A percentile compares a stretch with the other conserved stretches of the same genome.
Conservation (phyloP, 2,113 vertebrate genomes). For the Halcyon malimbica region DNA sequence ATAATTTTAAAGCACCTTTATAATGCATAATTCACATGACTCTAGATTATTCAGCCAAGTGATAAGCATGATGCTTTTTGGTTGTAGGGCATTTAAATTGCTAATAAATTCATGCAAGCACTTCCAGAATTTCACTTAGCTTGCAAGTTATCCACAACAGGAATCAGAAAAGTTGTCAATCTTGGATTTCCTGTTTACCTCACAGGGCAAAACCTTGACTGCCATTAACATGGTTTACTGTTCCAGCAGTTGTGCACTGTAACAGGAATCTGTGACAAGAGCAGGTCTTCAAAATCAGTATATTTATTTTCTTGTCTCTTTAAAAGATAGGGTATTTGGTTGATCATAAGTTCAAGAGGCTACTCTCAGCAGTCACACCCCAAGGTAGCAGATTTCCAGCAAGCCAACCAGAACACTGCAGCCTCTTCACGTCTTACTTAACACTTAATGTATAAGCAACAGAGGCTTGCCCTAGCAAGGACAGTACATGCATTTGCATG, state of each 20-base stretch:
- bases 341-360: background rate
- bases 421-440: background rate
- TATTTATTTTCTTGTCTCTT: background rate
- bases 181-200: background rate
- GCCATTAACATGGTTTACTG: background rate
- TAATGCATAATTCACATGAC: background rate
- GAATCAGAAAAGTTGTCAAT: background rate
- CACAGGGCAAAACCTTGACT: background rate
- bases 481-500: background rate
- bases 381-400: background rate
- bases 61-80: background rate
- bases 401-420: background rate
- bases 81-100: background rate
- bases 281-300: background rate
- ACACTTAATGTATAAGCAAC: fast-evolving
- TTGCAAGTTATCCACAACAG: background rate
- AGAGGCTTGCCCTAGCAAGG: background rate
- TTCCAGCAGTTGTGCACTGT: background rate
- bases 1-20: background rate
- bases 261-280: background rate
- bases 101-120: background rate
- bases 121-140: background rate
- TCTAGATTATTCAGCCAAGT: background rate
- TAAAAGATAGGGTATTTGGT: background rate
- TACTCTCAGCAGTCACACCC: background rate